phyloP scores from a whole-genome alignment of 2,113 vertebrate genomes.

The Pipa parva region DNA sequence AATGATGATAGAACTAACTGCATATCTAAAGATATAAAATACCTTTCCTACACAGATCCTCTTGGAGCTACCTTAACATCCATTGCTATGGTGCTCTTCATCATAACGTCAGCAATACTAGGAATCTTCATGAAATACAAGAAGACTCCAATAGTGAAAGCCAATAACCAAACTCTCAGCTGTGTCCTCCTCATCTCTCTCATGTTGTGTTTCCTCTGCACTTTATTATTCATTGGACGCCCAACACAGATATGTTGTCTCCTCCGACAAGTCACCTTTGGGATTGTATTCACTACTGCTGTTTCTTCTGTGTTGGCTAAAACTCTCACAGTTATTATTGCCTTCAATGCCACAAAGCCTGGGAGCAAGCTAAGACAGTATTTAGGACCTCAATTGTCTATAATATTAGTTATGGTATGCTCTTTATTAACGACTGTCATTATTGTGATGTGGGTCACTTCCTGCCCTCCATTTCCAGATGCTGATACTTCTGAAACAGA shows the following conservation, averaged over 20 bases:
- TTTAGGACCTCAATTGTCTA: slow-evolving; percentile 2
- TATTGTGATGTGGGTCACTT: slow-evolving; percentile 7
- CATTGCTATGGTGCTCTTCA: slow-evolving; percentile 56
- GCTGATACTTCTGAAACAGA: neutral
- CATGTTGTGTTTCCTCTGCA: slow-evolving; percentile 66
- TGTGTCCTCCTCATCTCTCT: slow-evolving; percentile 67
- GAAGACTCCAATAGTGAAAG: slow-evolving; percentile 60
- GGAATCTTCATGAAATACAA: slow-evolving; percentile 57
- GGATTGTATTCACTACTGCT: slow-evolving; percentile 57
- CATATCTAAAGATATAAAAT: slow-evolving; percentile 63
- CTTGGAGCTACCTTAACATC: slow-evolving; percentile 60
- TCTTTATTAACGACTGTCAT: slow-evolving; percentile 2
- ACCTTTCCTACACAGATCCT: slow-evolving; percentile 64
- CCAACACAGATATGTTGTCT: slow-evolving; percentile 4
- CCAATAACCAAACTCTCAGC: slow-evolving; percentile 69
- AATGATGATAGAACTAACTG: slow-evolving; percentile 56
- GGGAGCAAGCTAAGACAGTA: slow-evolving; percentile 22
- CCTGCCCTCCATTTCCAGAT: slow-evolving; percentile 19
- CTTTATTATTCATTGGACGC: slow-evolving; percentile 19
- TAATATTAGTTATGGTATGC: neutral
- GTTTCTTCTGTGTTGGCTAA: slow-evolving; percentile 62
- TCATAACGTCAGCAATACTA: slow-evolving; percentile 53
- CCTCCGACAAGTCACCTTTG: slow-evolving; percentile 57
- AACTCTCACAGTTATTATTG: slow-evolving; percentile 63
- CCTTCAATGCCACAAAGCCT: slow-evolving; percentile 60